A percentile compares a stretch with the other conserved stretches of the same genome.
Conservation (phyloP, 2,888 invertebrate species). For the Timema podura region DNA sequence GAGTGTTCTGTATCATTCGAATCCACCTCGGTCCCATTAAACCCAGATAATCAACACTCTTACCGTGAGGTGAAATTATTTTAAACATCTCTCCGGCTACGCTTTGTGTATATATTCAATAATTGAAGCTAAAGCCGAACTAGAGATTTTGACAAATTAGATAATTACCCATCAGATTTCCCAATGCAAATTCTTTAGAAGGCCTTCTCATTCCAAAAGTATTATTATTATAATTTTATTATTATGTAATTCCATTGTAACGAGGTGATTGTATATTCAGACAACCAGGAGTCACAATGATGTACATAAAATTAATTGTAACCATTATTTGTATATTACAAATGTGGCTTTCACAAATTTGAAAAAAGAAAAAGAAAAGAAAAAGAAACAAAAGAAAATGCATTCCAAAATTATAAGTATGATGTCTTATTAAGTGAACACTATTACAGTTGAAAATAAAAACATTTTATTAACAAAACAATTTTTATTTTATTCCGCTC, state of each 20-base stretch:
- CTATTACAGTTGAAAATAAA: conserved; percentile 15
- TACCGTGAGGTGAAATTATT: no score
- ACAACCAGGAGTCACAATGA: neutral
- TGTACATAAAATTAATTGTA: conserved; percentile 13
- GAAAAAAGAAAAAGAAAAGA: conserved; percentile 8
- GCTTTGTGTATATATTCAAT: no score
- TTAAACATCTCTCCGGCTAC: no score
- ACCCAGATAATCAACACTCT: no score
- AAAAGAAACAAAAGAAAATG: conserved; percentile 12
- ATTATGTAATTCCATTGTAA: conserved; percentile 13
- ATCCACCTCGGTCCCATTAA: no score
- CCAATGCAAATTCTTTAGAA: conserved; percentile 4
- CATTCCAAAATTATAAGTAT: conserved; percentile 7
- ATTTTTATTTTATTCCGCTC: neutral
- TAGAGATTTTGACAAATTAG: no score
- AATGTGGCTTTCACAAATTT: conserved; percentile 15
- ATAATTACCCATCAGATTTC: neutral
- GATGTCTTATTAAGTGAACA: conserved; percentile 4
- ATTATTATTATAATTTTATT: conserved; percentile 13
- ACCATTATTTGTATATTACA: conserved; percentile 17
- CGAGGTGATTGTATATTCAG: conserved; percentile 13
- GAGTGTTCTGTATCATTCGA: no score
- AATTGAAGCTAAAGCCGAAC: no score
- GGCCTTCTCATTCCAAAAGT: conserved; percentile 17
- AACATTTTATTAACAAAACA: conserved; percentile 12